Conservation (phyloP, 2,113 vertebrate genomes). For the Malurus alboscapulatus region DNA sequence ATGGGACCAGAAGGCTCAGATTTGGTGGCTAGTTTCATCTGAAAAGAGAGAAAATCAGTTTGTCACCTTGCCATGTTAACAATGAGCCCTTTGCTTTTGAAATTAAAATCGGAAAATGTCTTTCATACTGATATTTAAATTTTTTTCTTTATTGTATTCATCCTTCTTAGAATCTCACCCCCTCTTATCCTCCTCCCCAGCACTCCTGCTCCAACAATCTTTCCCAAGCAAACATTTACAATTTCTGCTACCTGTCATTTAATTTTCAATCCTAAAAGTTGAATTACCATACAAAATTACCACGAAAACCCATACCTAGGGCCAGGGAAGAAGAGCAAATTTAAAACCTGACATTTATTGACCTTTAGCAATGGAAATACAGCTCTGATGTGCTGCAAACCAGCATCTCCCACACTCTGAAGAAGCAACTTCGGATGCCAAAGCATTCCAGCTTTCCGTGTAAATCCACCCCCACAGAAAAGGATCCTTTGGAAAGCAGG, state of each 20-base stretch:
- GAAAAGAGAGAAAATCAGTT: background rate
- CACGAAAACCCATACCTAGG: background rate
- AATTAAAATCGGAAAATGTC: background rate
- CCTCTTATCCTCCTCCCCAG: background rate
- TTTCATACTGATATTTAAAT: background rate
- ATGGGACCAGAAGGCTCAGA: background rate
- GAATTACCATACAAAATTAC: background rate
- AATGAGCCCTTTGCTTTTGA: background rate
- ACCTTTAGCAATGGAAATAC: background rate
- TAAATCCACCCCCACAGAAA: background rate
- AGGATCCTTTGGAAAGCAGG: background rate
- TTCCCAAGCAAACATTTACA: background rate
- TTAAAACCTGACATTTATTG: background rate
- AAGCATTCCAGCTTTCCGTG: background rate
- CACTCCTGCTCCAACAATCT: background rate
- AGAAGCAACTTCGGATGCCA: background rate
- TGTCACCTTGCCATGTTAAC: rapidly evolving
- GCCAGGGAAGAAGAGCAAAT: background rate
- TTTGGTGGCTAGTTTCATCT: background rate
- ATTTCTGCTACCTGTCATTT: background rate
- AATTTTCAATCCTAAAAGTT: background rate
- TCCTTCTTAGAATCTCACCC: background rate
- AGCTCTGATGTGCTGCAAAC: background rate
- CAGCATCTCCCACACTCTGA: background rate
- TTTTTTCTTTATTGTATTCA: background rate